Base-by-base conservation (phyloP, 2,113 vertebrate genomes). In the Stigmatopora argus region DNA sequence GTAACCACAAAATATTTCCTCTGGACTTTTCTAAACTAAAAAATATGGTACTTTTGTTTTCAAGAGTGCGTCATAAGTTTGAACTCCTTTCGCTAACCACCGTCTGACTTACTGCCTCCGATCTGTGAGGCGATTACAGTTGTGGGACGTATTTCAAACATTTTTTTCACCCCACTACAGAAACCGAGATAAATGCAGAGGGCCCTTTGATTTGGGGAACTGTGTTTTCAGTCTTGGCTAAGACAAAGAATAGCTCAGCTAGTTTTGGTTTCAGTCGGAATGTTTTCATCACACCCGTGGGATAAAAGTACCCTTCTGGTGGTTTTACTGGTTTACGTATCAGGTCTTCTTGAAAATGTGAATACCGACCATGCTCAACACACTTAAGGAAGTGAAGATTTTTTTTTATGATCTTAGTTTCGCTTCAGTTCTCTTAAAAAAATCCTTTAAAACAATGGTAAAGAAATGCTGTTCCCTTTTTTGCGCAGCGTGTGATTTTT, bases 211-310 rank as follows among this genome's bases (percentile, higher is more conserved):
- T 69, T 58, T 51, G 64, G 65, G 77, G 62, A 53, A 47, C 64
- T 65, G 69, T 15, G 59, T 72, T 38, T 62, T 49, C 71, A 52
- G 47, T 46, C 38, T 76, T 74, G 75, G 79, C 71, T 1, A 3
- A 66, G 63, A 45, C 21, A 17, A 71, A 85, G 66, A 82, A 86
- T 83, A 78, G 69, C 74, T 72, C 67, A 72, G 85, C 80, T 85
- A 34, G 74, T 83, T 86, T 74, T 87, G 84, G 87, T 86, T 31
- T 59, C 63, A 51, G 51, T n/a, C 15, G 79, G 82, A 85, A 88
- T 87, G 73, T 73, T 82, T 80, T 15, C 19, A 45, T 86, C 78
- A 66, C 74, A 77, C 80, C 71, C 61, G 64, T 78, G 61, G 73
- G 82, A 79, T 72, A 57, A 62, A 68, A 31, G 31, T 34, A 59